Conservation (phyloP, 2,113 vertebrate species). For the Actenoides lindsayi region DNA sequence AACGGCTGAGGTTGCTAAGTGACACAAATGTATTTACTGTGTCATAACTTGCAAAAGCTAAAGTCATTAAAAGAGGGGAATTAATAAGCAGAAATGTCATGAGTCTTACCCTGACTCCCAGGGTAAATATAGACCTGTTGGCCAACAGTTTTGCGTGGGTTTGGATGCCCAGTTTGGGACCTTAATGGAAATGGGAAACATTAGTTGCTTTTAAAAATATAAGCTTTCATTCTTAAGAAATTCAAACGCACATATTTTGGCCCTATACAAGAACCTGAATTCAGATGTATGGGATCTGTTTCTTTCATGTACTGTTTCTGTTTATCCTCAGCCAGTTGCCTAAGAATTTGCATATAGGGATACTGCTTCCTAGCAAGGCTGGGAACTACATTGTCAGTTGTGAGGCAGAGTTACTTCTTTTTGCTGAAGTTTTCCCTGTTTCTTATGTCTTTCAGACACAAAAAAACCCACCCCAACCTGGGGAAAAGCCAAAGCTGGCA, state of each 20-base stretch:
- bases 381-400: not conserved
- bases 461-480: too few relatives aligned
- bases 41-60: constrained; percentile 34
- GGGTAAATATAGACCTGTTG: not conserved
- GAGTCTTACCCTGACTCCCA: not conserved
- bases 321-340: not conserved
- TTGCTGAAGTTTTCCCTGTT: not conserved
- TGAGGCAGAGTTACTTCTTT: not conserved
- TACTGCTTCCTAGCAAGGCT: not conserved
- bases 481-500: not conserved
- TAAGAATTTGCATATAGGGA: not conserved
- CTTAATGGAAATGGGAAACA: not conserved
- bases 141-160: not conserved
- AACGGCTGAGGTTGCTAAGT: constrained; percentile 63
- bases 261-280: not conserved
- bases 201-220: not conserved
- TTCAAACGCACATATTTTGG: not conserved
- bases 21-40: constrained; percentile 53
- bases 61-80: not conserved
- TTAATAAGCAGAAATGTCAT: not conserved
- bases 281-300: not conserved
- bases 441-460: not conserved
- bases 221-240: not conserved
- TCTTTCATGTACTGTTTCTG: not conserved
- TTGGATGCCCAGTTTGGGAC: not conserved